These are phyloP conservation scores for Diglossa cyanea DNA, from an alignment of 2,797 vertebrate genomes.

Conservation along the genomic window DNA sequence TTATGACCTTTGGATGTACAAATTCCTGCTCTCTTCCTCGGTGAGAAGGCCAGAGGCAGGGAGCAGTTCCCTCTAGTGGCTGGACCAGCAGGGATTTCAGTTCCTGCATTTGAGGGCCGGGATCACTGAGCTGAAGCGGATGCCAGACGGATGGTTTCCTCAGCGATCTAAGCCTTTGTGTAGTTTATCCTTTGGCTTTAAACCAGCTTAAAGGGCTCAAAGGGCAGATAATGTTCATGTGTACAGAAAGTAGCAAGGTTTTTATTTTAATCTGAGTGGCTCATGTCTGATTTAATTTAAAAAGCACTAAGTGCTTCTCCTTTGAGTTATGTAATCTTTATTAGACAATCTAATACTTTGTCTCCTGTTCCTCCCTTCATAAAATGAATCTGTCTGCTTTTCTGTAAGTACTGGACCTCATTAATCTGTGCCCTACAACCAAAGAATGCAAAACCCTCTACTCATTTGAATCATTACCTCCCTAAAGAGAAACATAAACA, in stretches of 20 bases:
- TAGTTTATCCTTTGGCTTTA: slow-evolving; percentile 10
- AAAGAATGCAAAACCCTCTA: neutral
- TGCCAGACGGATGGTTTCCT: neutral
- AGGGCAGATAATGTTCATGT: neutral
- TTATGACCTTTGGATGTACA: slow-evolving; percentile 14
- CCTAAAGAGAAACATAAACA: neutral
- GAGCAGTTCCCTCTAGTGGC: slow-evolving; percentile 57
- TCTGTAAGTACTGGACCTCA: neutral
- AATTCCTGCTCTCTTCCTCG: neutral
- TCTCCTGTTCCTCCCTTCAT: neutral
- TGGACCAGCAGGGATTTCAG: neutral
- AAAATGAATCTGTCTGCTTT: slow-evolving; percentile 43
- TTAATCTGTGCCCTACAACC: neutral
- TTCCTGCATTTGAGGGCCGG: fast-evolving
- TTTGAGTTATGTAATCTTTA: slow-evolving; percentile 30
- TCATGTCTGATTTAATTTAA: slow-evolving; percentile 29
- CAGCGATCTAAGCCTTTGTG: neutral
- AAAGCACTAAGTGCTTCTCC: slow-evolving; percentile 19
- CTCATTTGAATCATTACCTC: neutral
- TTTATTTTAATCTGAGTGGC: slow-evolving; percentile 28
- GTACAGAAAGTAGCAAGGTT: neutral
- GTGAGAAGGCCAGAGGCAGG: neutral
- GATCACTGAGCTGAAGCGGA: fast-evolving
- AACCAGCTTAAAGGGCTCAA: neutral
- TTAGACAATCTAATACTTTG: slow-evolving; percentile 42